phyloP scores from a whole-genome alignment of 2,888 invertebrate genomes.

The Rhingia rostrata region DNA sequence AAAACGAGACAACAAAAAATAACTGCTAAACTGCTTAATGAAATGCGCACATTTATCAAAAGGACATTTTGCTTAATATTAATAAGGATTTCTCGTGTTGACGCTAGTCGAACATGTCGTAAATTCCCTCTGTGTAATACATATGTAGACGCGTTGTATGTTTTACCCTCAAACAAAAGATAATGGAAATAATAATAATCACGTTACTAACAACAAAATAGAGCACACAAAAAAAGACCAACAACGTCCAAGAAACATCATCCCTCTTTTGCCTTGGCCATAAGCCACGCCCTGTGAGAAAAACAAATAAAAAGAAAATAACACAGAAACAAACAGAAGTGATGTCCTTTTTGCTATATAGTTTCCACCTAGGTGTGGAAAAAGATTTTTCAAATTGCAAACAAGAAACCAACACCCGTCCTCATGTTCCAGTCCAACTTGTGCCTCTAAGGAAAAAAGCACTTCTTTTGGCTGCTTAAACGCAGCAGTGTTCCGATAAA shows the following conservation, averaged over 20 bases:
- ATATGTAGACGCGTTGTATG: conserved; percentile 75
- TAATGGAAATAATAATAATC: conserved; percentile 71
- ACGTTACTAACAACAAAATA: conserved; percentile 51
- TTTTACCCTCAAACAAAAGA: conserved; percentile 68
- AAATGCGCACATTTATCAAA: conserved; percentile 68
- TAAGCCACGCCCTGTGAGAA: conserved; percentile 82
- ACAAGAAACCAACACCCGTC: conserved; percentile 53
- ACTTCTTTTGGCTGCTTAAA: conserved; percentile 62
- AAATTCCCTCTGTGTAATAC: conserved; percentile 79
- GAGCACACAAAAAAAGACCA: conserved; percentile 24
- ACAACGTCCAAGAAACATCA: conserved; percentile 48
- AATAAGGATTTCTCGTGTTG: conserved; percentile 77
- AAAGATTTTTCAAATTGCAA: conserved; percentile 70
- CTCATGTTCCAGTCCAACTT: background rate
- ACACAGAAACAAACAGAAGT: conserved; percentile 71
- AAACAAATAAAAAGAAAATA: conserved; percentile 75
- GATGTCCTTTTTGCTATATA: conserved; percentile 69
- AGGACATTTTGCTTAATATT: conserved; percentile 72
- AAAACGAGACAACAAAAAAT: conserved; percentile 40
- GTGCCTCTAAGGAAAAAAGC: conserved; percentile 15
- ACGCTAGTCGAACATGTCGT: conserved; percentile 77
- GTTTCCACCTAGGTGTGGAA: conserved; percentile 72
- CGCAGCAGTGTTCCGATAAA: conserved; percentile 73
- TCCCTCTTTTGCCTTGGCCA: conserved; percentile 77
- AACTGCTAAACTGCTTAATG: conserved; percentile 59